Conservation (phyloP, 2,113 vertebrate genomes). For the Nothobranchius furzeri region DNA sequence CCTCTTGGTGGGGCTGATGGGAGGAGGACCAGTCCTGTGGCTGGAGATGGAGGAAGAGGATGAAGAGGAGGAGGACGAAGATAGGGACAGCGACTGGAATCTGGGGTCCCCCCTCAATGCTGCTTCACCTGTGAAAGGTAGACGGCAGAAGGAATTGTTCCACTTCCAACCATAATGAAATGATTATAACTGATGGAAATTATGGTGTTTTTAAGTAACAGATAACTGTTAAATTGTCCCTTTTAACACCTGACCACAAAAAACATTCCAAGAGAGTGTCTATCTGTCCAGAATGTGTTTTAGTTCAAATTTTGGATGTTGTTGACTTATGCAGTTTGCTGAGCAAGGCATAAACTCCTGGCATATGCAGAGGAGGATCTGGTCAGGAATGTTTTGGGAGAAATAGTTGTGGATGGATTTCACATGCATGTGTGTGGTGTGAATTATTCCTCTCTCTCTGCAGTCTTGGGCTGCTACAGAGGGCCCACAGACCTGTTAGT, state of each 20-base stretch:
- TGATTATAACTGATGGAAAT: slow-evolving; percentile 38
- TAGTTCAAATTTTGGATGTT: slow-evolving; percentile 42
- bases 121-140: slow-evolving; percentile 85
- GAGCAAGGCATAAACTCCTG: slow-evolving; percentile 58
- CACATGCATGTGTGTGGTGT: slow-evolving; percentile 36
- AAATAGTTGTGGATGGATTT: slow-evolving; percentile 61
- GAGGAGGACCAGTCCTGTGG: slow-evolving; percentile 94
- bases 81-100: slow-evolving; percentile 90
- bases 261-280: slow-evolving; percentile 32
- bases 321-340: slow-evolving; percentile 59
- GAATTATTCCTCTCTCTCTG: slow-evolving; percentile 44
- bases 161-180: slow-evolving; percentile 27
- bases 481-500: slow-evolving; percentile 63
- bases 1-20: slow-evolving; percentile 96
- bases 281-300: slow-evolving; percentile 41
- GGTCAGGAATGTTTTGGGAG: slow-evolving; percentile 61
- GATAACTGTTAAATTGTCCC: slow-evolving; percentile 44
- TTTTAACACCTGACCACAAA: slow-evolving; percentile 50
- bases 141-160: background rate
- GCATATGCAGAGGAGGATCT: slow-evolving; percentile 55
- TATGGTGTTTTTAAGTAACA: slow-evolving; percentile 31
- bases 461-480: slow-evolving; percentile 51
- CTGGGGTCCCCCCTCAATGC: slow-evolving; percentile 92
- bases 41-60: slow-evolving; percentile 81
- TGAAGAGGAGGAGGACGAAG: slow-evolving; percentile 77